These are phyloP conservation scores for Phylloscopus collybita DNA, from an alignment of 2,797 vertebrate genomes.

Conservation along the genomic window DNA sequence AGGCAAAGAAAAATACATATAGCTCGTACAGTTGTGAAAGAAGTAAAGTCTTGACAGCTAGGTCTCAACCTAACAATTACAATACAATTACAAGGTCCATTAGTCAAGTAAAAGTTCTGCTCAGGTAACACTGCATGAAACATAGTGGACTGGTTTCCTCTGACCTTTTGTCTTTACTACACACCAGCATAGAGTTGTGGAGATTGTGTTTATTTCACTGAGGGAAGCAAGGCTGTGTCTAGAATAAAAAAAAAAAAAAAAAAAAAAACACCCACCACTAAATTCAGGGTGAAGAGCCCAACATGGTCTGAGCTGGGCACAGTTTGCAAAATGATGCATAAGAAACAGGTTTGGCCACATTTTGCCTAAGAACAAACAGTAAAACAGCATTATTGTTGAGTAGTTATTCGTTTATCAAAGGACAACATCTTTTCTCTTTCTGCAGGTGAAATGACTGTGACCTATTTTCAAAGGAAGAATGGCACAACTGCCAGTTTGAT, in stretches of 20 bases:
- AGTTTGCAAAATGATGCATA: not conserved
- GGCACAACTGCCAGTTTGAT: not conserved
- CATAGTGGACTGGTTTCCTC: not conserved
- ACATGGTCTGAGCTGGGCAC: not conserved
- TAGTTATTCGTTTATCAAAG: not conserved
- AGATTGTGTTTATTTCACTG: not conserved
- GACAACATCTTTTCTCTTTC: not conserved
- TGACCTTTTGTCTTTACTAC: not conserved
- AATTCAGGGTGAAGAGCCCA: not conserved
- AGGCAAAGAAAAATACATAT: not conserved
- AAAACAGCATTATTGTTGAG: not conserved
- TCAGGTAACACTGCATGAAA: not conserved
- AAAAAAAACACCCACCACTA: not conserved
- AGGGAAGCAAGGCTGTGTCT: not conserved
- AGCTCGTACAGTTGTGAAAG: constrained; percentile 16
- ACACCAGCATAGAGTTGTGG: not conserved
- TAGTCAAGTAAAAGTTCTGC: not conserved
- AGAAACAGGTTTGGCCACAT: not conserved
- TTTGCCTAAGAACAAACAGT: not conserved
- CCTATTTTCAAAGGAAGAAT: not conserved
- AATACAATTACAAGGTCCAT: not conserved
- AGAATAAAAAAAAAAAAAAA: not conserved
- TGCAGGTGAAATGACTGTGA: not conserved
- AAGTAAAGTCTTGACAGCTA: not conserved
- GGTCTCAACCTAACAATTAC: not conserved